Evolutionary conservation across 23 tunicate genomes (phyloP).

Genomic region (Trididemnum clinides): DNA sequence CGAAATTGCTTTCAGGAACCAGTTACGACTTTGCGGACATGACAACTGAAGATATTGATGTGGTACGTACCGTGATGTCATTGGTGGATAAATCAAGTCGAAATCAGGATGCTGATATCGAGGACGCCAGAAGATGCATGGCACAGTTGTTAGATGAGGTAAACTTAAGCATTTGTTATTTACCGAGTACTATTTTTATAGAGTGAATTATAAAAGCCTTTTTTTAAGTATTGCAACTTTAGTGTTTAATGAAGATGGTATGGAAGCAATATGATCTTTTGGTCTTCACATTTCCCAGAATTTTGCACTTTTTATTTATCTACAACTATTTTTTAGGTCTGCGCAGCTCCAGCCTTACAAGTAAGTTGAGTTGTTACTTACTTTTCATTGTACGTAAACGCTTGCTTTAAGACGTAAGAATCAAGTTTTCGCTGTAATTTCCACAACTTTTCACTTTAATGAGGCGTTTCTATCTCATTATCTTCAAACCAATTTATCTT

Average conservation of each 20-base stretch:
- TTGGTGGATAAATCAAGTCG: conserved; percentile 58
- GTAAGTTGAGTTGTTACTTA: background rate
- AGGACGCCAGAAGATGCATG: conserved; percentile 51
- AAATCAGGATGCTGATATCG: conserved; percentile 45
- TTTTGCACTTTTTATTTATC: no score
- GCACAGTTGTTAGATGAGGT: conserved; percentile 56
- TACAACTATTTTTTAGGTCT: background rate
- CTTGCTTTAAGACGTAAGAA: no score
- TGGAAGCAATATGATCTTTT: background rate
- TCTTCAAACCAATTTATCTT: no score
- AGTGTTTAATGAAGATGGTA: no score
- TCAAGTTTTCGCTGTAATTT: no score
- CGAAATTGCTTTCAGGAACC: conserved; percentile 20
- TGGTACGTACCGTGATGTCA: conserved; percentile 66
- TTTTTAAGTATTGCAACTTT: no score
- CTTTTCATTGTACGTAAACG: background rate
- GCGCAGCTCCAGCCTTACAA: background rate
- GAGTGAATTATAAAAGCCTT: no score
- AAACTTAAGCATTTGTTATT: no score
- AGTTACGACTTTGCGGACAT: conserved; percentile 24
- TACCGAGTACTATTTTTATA: no score
- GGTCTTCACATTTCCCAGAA: background rate
- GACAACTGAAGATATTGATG: conserved; percentile 67
- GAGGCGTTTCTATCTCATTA: no score
- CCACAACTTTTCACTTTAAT: no score